phyloP scores from a whole-genome alignment of 2,888 invertebrate genomes.

The Torymus auratus region DNA sequence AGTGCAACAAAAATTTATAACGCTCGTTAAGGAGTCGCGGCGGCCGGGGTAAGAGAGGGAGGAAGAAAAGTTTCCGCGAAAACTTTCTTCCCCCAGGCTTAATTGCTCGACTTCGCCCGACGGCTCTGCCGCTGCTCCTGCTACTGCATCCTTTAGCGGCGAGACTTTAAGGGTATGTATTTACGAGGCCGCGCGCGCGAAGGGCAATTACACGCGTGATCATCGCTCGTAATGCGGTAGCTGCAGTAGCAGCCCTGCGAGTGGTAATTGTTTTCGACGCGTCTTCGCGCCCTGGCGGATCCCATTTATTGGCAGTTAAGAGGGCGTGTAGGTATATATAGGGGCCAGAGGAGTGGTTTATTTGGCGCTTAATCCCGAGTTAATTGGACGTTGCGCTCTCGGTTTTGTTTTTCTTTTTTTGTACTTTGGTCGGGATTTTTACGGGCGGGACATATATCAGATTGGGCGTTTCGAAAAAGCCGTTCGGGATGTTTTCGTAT shows the following conservation, averaged over 20 bases:
- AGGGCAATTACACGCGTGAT: slow-evolving; percentile 57
- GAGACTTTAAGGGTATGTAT: too few relatives aligned
- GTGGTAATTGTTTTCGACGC: slow-evolving; percentile 60
- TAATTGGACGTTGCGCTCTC: slow-evolving; percentile 29
- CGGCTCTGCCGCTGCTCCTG: background rate
- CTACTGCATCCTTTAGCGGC: slow-evolving; percentile 17
- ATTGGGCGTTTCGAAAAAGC: too few relatives aligned
- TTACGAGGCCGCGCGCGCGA: slow-evolving; percentile 10
- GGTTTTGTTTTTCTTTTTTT: background rate
- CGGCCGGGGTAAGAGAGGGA: slow-evolving; percentile 50
- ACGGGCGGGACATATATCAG: too few relatives aligned
- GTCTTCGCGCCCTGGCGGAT: background rate
- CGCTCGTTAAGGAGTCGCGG: slow-evolving; percentile 69
- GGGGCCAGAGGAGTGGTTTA: slow-evolving; percentile 1
- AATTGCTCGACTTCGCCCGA: slow-evolving; percentile 62
- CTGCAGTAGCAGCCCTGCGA: background rate
- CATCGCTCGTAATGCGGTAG: slow-evolving; percentile 31
- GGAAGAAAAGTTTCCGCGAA: slow-evolving; percentile 60
- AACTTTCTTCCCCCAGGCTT: slow-evolving; percentile 54
- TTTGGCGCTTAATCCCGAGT: slow-evolving; percentile 12
- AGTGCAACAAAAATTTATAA: slow-evolving; percentile 72
- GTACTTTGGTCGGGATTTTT: too few relatives aligned
- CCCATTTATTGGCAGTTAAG: slow-evolving; percentile 46
- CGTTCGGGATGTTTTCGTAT: too few relatives aligned
- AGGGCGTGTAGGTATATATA: background rate